A percentile compares a stretch with the other conserved stretches of the same genome.
These are phyloP conservation scores for Bruchidius siliquastri DNA, from an alignment of 2,888 invertebrate species.

Conservation along the genomic window DNA sequence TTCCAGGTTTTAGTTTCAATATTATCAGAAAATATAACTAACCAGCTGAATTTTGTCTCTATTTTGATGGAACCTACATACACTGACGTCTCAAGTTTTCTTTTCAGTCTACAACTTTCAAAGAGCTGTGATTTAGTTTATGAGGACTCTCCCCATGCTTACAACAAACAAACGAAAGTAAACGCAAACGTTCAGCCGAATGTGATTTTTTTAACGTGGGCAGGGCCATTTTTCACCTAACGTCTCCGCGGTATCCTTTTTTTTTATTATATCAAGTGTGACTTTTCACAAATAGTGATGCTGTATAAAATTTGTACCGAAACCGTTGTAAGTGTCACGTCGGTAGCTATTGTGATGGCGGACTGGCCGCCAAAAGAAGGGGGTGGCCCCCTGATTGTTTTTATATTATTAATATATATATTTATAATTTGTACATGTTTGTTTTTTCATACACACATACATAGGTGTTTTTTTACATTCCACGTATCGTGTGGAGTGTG, in stretches of 20 bases:
- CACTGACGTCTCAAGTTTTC: too few relatives aligned
- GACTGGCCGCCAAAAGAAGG: slow-evolving; percentile 14
- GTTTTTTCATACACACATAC: slow-evolving; percentile 37
- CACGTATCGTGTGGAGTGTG: slow-evolving; percentile 42
- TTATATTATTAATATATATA: slow-evolving; percentile 45
- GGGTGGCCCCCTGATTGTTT: slow-evolving; percentile 35
- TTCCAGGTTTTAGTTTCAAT: too few relatives aligned
- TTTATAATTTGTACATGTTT: slow-evolving; percentile 48
- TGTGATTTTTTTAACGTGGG: background rate
- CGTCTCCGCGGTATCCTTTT: slow-evolving; percentile 10
- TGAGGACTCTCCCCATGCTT: too few relatives aligned
- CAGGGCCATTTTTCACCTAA: slow-evolving; percentile 9
- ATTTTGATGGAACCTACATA: too few relatives aligned
- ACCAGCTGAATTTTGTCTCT: too few relatives aligned
- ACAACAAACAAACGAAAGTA: background rate
- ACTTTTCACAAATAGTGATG: slow-evolving; percentile 34
- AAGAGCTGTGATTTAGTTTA: too few relatives aligned
- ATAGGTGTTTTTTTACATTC: slow-evolving; percentile 32
- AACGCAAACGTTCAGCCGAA: background rate
- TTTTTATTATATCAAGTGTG: background rate
- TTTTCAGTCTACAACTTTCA: too few relatives aligned
- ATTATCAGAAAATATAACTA: too few relatives aligned
- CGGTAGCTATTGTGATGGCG: slow-evolving; percentile 47
- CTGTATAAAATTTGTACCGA: slow-evolving; percentile 43
- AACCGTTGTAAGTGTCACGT: slow-evolving; percentile 40